Evolutionary conservation across 2,888 invertebrate genomes (phyloP).

Genomic region (Ophion ventricosus): DNA sequence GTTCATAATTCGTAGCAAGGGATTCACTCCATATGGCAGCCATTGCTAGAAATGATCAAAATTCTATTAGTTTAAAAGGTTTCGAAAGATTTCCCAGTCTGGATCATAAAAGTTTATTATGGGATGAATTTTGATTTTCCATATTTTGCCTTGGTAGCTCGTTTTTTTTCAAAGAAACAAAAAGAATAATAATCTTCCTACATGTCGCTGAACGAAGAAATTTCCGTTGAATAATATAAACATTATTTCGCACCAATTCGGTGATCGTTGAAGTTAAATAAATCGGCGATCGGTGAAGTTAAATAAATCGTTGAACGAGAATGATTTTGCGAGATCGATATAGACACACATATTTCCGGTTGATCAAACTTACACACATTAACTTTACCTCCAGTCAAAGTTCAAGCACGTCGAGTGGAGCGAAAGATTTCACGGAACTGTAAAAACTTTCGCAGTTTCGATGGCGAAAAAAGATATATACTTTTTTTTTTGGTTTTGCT

Average conservation of each 20-base stretch:
- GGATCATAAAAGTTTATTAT: neutral
- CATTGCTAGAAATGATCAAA: slow-evolving; percentile 5
- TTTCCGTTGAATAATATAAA: too few relatives aligned
- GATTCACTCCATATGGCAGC: neutral
- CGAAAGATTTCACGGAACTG: neutral
- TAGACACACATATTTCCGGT: slow-evolving; percentile 8
- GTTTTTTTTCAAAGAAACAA: too few relatives aligned
- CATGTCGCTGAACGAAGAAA: too few relatives aligned
- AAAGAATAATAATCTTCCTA: too few relatives aligned
- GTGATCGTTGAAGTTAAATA: slow-evolving; percentile 15
- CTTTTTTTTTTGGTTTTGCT: neutral
- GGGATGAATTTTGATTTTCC: too few relatives aligned
- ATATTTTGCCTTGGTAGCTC: too few relatives aligned
- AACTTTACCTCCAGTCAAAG: slow-evolving; percentile 6
- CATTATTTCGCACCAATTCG: neutral
- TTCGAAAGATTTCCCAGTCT: neutral
- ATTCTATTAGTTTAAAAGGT: neutral
- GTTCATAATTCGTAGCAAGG: too few relatives aligned
- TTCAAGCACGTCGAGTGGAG: neutral
- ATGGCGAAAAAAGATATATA: neutral
- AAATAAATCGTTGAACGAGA: slow-evolving; percentile 4
- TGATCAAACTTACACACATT: neutral
- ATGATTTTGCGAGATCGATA: neutral
- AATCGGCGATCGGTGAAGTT: slow-evolving; percentile 23
- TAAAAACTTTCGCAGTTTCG: neutral